These are phyloP conservation scores for Etheostoma spectabile DNA, from an alignment of 2,113 vertebrate genomes.

Conservation along the genomic window DNA sequence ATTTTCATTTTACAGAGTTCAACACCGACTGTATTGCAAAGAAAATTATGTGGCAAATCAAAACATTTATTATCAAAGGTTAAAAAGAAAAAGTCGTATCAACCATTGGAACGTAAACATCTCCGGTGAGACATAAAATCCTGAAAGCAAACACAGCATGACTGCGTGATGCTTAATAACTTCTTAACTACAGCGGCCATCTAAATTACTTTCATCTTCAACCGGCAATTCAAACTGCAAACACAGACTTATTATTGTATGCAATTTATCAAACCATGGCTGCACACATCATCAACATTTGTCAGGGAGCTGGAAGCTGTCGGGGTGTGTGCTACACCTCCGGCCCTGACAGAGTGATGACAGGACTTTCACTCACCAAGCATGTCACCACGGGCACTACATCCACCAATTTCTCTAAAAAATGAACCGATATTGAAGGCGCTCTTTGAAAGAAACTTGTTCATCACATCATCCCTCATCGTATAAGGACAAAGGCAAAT, in stretches of 20 bases:
- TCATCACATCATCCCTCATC: neutral
- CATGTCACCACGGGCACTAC: constrained; percentile 17
- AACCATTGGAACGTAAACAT: neutral
- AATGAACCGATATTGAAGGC: constrained; percentile 9
- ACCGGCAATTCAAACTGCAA: constrained; percentile 28
- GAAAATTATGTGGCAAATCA: neutral
- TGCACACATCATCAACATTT: constrained; percentile 49
- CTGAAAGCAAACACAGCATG: constrained; percentile 26
- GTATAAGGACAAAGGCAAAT: neutral
- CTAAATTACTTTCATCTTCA: constrained; percentile 37
- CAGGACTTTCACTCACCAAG: constrained; percentile 55
- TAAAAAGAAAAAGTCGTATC: neutral
- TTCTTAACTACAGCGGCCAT: constrained; percentile 13
- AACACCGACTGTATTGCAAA: neutral
- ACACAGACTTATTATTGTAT: neutral
- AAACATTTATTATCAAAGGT: neutral
- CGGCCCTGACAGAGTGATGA: constrained; percentile 34
- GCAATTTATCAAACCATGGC: constrained; percentile 42
- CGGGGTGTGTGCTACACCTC: constrained; percentile 9
- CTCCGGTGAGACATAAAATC: neutral
- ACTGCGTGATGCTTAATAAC: neutral
- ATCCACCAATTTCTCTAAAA: constrained; percentile 16
- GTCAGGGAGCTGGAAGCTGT: constrained; percentile 17
- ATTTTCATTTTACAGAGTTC: neutral
- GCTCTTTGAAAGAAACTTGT: constrained; percentile 5